phyloP scores from a whole-genome alignment of 2,113 vertebrate species.

The Poicephalus meyeri region DNA sequence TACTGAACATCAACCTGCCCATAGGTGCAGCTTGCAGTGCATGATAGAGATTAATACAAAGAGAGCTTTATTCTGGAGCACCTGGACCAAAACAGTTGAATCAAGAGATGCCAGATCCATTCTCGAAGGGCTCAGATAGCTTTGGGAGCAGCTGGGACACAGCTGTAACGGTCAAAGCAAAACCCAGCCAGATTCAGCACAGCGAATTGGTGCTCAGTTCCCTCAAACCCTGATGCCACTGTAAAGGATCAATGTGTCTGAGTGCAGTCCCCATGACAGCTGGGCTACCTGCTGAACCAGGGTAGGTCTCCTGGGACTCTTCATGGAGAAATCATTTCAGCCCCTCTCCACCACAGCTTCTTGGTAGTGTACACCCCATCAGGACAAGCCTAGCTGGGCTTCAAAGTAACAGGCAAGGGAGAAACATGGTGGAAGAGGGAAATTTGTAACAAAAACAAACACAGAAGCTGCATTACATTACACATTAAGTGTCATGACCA shows the following conservation, averaged over 20 bases:
- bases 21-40: background rate
- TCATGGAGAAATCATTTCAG: background rate
- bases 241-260: background rate
- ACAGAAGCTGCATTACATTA: background rate
- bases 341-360: background rate
- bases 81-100: background rate
- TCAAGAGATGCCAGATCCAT: background rate
- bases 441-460: background rate
- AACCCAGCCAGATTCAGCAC: background rate
- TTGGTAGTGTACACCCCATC: fast-evolving
- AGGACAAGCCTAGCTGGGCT: background rate
- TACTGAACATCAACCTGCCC: background rate
- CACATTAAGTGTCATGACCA: background rate
- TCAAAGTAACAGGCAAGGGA: background rate
- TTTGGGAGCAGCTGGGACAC: background rate
- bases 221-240: background rate
- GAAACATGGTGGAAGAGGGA: background rate
- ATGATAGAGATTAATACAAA: background rate
- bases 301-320: background rate
- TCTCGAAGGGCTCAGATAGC: background rate
- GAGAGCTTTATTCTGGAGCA: background rate
- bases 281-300: background rate
- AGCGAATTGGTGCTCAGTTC: background rate
- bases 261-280: background rate
- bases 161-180: background rate